These are phyloP conservation scores for Australoheros scitulus DNA, from an alignment of 2,113 vertebrate species.

Conservation along the genomic window DNA sequence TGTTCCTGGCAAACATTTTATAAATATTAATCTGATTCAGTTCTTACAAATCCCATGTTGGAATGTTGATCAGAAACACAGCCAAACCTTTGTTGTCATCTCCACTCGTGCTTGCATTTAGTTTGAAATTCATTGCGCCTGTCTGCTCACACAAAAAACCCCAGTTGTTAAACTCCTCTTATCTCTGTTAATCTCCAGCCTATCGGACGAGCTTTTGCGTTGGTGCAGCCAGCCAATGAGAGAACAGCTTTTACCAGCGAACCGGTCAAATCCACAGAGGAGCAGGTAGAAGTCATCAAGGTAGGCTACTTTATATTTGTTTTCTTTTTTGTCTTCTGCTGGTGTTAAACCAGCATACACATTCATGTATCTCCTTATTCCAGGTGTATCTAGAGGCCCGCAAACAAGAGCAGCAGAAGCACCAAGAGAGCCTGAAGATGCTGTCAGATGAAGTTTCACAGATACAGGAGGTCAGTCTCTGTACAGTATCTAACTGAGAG, in stretches of 20 bases:
- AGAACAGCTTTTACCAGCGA: constrained; percentile 79
- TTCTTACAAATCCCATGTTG: not conserved
- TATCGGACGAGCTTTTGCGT: constrained; percentile 84
- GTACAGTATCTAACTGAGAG: not conserved
- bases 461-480: constrained; percentile 85
- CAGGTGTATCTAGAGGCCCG: constrained; percentile 88
- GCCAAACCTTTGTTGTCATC: not conserved
- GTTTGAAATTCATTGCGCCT: constrained; percentile 4
- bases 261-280: constrained; percentile 84
- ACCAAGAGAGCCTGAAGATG: constrained; percentile 85
- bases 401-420: constrained; percentile 79
- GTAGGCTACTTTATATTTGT: constrained; percentile 63
- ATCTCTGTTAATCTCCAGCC: constrained; percentile 75
- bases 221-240: constrained; percentile 81
- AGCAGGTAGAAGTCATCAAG: constrained; percentile 93
- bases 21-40: not conserved
- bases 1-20: not conserved
- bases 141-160: not conserved
- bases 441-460: constrained; percentile 89
- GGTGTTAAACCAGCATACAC: not conserved
- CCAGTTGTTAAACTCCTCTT: not conserved
- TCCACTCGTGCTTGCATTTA: not conserved
- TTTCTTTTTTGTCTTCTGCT: not conserved
- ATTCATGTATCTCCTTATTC: not conserved
- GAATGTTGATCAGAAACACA: constrained; percentile 4